Percentiles rank a stretch among this genome's conserved stretches.
phyloP scores from a whole-genome alignment of 2,888 invertebrate genomes.

The Macrosoma leucophasiata region DNA sequence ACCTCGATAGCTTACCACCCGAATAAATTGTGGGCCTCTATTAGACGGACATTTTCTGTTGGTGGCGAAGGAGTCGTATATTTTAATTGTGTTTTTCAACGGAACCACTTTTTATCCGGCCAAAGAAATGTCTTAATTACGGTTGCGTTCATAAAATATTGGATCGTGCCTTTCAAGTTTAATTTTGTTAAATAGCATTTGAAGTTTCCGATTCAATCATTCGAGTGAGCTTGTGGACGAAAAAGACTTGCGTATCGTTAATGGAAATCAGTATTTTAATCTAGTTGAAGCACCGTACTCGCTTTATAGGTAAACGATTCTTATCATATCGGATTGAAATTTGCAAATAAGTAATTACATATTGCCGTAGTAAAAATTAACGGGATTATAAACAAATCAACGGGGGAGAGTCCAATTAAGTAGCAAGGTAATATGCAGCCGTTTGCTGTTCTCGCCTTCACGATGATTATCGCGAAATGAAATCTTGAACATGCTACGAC shows the following conservation, averaged over 20 bases:
- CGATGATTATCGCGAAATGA: conserved; percentile 58
- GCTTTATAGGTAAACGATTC: conserved; percentile 13
- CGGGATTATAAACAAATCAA: conserved; percentile 64
- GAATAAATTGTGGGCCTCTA: conserved; percentile 52
- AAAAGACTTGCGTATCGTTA: conserved; percentile 25
- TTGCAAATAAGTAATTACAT: conserved; percentile 38
- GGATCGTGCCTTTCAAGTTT: conserved; percentile 36
- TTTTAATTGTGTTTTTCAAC: conserved; percentile 43
- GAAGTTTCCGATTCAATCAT: conserved; percentile 20
- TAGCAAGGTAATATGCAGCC: conserved; percentile 48
- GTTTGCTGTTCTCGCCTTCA: conserved; percentile 44
- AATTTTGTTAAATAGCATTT: conserved; percentile 25
- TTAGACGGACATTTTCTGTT: conserved; percentile 53
- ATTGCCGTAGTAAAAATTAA: conserved; percentile 52
- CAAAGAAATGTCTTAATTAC: conserved; percentile 61
- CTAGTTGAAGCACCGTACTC: conserved; percentile 13
- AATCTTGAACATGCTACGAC: conserved; percentile 43
- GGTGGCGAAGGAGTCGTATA: conserved; percentile 42
- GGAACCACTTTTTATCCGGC: conserved; percentile 46
- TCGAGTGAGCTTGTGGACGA: background rate
- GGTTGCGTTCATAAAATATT: conserved; percentile 48
- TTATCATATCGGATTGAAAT: conserved; percentile 38
- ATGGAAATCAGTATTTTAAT: conserved; percentile 28
- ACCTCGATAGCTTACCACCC: conserved; percentile 41
- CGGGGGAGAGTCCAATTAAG: conserved; percentile 61